Percentiles rank a stretch among this genome's conserved stretches.
Evolutionary conservation across 2,888 invertebrate species (phyloP).

Genomic region (Eupithecia vulgata): DNA sequence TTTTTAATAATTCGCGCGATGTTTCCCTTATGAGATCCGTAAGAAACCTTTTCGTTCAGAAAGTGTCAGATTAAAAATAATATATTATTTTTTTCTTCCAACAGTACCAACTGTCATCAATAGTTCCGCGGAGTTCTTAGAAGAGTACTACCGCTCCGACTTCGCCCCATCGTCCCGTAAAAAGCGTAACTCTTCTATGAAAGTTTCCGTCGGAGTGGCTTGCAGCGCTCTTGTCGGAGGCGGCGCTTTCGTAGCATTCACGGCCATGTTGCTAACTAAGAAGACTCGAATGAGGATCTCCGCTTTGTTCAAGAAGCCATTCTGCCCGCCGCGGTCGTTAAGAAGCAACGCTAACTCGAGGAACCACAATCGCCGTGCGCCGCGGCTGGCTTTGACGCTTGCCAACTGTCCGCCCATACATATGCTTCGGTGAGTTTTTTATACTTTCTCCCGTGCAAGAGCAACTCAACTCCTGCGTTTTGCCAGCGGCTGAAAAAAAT

Average conservation of each 20-base stretch:
- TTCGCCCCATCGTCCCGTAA: slow-evolving; percentile 71
- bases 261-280: slow-evolving; percentile 86
- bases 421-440: slow-evolving; percentile 67
- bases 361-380: slow-evolving; percentile 79
- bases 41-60: neutral
- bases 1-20: neutral
- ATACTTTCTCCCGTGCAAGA: neutral
- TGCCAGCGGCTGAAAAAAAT: neutral
- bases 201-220: slow-evolving; percentile 73
- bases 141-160: slow-evolving; percentile 85
- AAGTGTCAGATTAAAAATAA: neutral
- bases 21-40: neutral
- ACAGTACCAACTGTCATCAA: slow-evolving; percentile 84
- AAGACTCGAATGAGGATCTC: slow-evolving; percentile 71
- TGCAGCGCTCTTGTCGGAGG: slow-evolving; percentile 79
- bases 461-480: neutral
- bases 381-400: slow-evolving; percentile 71
- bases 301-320: slow-evolving; percentile 76
- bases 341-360: slow-evolving; percentile 65
- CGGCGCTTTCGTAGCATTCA: slow-evolving; percentile 84
- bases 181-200: slow-evolving; percentile 80
- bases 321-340: slow-evolving; percentile 65
- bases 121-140: slow-evolving; percentile 84
- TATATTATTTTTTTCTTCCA: slow-evolving; percentile 36
- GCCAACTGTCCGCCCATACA: slow-evolving; percentile 79